These are phyloP conservation scores for Trachymyrmex cornetzi DNA, from an alignment of 1,140 invertebrate species.

Conservation along the genomic window DNA sequence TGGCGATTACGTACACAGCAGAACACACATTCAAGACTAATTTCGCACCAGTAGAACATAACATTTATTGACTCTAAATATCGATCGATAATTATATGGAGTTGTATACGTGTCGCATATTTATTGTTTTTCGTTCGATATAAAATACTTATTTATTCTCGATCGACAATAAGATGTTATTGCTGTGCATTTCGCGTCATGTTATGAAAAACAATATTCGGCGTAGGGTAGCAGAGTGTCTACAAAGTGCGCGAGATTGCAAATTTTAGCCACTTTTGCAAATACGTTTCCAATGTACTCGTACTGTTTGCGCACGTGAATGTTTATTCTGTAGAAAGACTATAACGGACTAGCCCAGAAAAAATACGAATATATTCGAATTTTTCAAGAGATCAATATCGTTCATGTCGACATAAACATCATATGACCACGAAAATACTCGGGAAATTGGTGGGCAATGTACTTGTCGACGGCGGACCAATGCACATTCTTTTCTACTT, in stretches of 20 bases:
- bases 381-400: constrained; percentile 27
- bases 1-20: constrained; percentile 1
- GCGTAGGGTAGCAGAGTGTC: background rate
- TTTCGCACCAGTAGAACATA: background rate
- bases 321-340: constrained; percentile 48
- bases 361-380: constrained; percentile 43
- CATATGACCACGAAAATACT: constrained; percentile 15
- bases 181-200: background rate
- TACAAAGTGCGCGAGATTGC: constrained; percentile 35
- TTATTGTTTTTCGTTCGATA: background rate
- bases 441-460: constrained; percentile 1
- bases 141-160: constrained; percentile 27
- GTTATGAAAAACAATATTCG: constrained; percentile 60
- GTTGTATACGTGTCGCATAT: background rate
- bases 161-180: constrained; percentile 42
- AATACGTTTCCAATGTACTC: constrained; percentile 37
- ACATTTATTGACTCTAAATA: constrained; percentile 33
- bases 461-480: background rate
- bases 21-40: constrained; percentile 21
- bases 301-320: constrained; percentile 42
- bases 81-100: constrained; percentile 29
- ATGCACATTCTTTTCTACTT: background rate
- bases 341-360: constrained; percentile 11
- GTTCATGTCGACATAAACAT: constrained; percentile 4
- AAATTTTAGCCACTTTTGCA: constrained; percentile 50